Evolutionary conservation across 2,797 vertebrate species (phyloP).

Genomic region (Pyrocephalus nanus): DNA sequence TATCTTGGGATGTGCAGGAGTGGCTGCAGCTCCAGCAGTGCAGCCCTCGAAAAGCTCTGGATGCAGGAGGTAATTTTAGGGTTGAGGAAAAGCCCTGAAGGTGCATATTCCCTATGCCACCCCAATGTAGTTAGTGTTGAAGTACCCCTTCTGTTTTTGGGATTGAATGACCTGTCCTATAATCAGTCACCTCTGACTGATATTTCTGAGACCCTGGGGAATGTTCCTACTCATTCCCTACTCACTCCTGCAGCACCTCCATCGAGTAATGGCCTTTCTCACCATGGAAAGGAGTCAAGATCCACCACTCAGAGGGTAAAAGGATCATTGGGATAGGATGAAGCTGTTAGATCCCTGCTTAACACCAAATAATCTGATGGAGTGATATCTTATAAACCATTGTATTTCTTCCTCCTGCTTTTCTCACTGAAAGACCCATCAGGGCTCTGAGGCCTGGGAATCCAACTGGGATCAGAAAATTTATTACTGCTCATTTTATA

Average conservation of each 20-base stretch:
- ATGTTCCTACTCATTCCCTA: not conserved
- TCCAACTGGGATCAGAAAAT: not conserved
- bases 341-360: not conserved
- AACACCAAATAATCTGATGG: not conserved
- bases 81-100: not conserved
- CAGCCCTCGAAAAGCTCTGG: not conserved
- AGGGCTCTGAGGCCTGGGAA: not conserved
- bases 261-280: not conserved
- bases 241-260: rapidly evolving
- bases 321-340: not conserved
- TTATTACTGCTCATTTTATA: not conserved
- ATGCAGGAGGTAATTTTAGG: not conserved
- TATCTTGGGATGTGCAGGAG: not conserved
- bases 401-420: not conserved
- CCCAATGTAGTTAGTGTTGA: not conserved
- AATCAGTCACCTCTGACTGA: not conserved
- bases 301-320: not conserved
- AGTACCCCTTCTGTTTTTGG: not conserved
- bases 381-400: rapidly evolving
- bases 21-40: not conserved
- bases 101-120: not conserved
- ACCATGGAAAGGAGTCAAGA: not conserved
- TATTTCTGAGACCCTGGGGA: not conserved
- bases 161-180: not conserved
- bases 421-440: not conserved